A percentile compares a stretch with the other conserved stretches of the same genome.
phyloP scores from a whole-genome alignment of 2,113 vertebrate genomes.

The Ictidomys tridecemlineatus region DNA sequence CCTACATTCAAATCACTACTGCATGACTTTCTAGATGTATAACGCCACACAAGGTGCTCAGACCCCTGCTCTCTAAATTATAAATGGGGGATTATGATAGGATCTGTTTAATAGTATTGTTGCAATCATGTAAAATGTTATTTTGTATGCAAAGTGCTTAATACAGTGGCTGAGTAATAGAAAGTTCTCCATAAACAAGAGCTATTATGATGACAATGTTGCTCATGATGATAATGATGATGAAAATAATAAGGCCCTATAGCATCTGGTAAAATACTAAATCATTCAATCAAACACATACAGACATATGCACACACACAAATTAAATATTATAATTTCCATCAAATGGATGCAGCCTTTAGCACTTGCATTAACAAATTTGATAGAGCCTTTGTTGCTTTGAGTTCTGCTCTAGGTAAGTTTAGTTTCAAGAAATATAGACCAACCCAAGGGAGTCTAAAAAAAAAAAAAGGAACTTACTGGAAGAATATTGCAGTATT shows the following conservation, averaged over 20 bases:
- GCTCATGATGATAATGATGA: conserved; percentile 51
- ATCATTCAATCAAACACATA: conserved; percentile 54
- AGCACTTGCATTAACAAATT: conserved; percentile 19
- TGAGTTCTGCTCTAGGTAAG: conserved; percentile 25
- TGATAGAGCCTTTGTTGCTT: neutral
- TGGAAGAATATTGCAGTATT: neutral
- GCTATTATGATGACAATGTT: conserved; percentile 58
- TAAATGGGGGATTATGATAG: neutral
- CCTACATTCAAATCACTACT: neutral
- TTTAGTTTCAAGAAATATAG: neutral
- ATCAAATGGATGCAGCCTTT: neutral
- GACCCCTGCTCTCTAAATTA: neutral
- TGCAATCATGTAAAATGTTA: conserved; percentile 39
- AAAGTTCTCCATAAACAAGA: conserved; percentile 49
- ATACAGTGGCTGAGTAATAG: neutral
- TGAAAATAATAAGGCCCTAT: conserved; percentile 58
- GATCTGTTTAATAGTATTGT: neutral
- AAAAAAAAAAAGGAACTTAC: neutral
- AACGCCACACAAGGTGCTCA: neutral
- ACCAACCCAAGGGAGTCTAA: neutral
- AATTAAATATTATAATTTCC: conserved; percentile 53
- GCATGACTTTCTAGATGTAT: neutral
- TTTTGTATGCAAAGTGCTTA: conserved; percentile 51
- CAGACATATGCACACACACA: neutral
- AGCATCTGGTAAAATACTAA: conserved; percentile 59